Evolutionary conservation across 2,797 vertebrate genomes (phyloP), one percentile per base, ranked within the genome.

Genomic region (Manis javanica): DNA sequence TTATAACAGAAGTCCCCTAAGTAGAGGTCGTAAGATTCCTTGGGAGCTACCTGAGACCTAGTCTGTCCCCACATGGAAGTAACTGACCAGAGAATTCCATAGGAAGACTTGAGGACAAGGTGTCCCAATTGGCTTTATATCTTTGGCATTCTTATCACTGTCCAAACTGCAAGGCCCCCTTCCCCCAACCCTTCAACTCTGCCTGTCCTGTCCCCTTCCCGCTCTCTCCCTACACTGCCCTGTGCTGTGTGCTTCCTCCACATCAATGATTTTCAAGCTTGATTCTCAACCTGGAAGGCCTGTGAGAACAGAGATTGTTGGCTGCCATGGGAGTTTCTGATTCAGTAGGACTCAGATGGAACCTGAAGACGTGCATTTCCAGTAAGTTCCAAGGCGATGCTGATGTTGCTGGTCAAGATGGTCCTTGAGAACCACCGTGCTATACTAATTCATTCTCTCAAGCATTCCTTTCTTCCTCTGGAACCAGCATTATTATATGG

Each of bases 171-270:
- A 37, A 72, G 51, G 11, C 23, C 29, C 63, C 15, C 7, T 16
- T 42, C 4, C 24, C 8, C 24, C 0, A 12, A 21, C 16, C 31
- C 53, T 5, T 15, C 11, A 16, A 12, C 26, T 10, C 87, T 64
- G 24, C 2, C 10, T 31, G 2, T 6, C n/a, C 8, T 31, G 46
- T 39, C 31, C n/a, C 2, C 3, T 7, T 2, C 23, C 7, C 6
- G 31, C n/a, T 59, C 49, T 21, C 37, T 74, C 19, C 39, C 11
- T 3, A 2, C n/a, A 51, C 34, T 63, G 16, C n/a, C n/a, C 61
- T 82, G 51, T 51, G 72, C 34, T 39, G 9, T 82, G 51, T 42
- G 72, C 34, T 39, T 10, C 57, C 12, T 8, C 39, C 12, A 39
- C 2, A 18, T 19, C 61, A 34, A 0, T 3, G 15, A 42, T 15